Evolutionary conservation across 2,797 vertebrate genomes (phyloP), one percentile per base, ranked within the genome.

Genomic region (Cirrhinus molitorella): DNA sequence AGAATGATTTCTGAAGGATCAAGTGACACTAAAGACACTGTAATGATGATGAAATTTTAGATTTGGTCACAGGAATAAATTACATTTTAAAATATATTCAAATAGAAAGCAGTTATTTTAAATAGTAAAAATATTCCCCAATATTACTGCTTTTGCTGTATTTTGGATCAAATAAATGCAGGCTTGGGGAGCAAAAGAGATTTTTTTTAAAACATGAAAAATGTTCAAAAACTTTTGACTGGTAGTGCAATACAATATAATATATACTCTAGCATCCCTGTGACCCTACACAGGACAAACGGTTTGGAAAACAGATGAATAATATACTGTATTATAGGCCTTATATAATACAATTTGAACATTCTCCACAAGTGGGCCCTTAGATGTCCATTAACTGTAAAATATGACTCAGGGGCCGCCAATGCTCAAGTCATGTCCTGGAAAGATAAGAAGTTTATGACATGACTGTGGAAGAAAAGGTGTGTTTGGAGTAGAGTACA

Each of bases 401-500:
- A 73, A 77, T 65, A 80, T 61, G 47, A 31, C 49, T 67, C 11
- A 23, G 25, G 34, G 34, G 34, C 31, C 4, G 0, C 14, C 12
- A 40, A 43, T 51, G 55, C 65, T 70, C 21, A 49, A 51, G 19
- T 57, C 25, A 76, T 66, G 57, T 17, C 51, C 61, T 57, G 43
- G 10, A 83, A 74, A 81, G 72, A 16, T 53, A 23, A 80, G 28
- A 74, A 17, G 23, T 85, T 79, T 86, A 83, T 83, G 55, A 47
- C 61, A 83, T 68, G 57, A 49, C 66, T 53, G n/a, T 43, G 25
- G 43, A 28, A 79, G 31, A 34, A 11, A 81, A 51, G 34, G 53
- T 49, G 81, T 67, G 81, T 83, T 43, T 40, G 2, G 17, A 72
- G 37, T 7, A 85, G 40, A 82, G 59, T 23, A 82, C 40, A 34